Percentiles rank a stretch among this genome's conserved stretches.
Evolutionary conservation across 2,113 vertebrate species (phyloP).

Genomic region (Pterocles orientalis): DNA sequence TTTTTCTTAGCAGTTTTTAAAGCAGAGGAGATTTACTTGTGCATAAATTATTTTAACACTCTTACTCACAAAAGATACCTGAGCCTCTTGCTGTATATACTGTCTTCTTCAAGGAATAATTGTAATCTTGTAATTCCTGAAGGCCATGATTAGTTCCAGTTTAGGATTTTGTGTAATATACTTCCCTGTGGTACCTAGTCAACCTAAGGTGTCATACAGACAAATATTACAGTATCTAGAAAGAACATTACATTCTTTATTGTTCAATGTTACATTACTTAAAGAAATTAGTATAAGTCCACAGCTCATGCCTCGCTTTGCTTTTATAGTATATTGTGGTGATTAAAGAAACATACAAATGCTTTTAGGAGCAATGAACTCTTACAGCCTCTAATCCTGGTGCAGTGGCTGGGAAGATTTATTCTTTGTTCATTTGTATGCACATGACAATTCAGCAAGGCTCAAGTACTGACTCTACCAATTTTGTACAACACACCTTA

Average conservation of each 20-base stretch:
- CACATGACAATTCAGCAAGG: slow-evolving; percentile 5
- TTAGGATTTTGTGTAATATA: neutral
- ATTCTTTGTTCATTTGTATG: slow-evolving; percentile 45
- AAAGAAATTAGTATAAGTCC: neutral
- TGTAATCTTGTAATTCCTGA: neutral
- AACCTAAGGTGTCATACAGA: neutral
- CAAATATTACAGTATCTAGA: neutral
- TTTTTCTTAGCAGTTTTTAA: neutral
- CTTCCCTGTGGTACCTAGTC: neutral
- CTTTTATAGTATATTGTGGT: neutral
- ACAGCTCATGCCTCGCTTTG: neutral
- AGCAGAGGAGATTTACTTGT: neutral
- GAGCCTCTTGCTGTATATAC: neutral
- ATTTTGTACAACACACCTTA: slow-evolving; percentile 47
- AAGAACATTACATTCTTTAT: neutral
- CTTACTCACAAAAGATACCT: neutral
- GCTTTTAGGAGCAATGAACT: neutral
- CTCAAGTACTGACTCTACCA: neutral
- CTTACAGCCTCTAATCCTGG: neutral
- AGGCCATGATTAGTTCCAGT: slow-evolving; percentile 23
- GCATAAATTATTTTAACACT: neutral
- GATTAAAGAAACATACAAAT: neutral
- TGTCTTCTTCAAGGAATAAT: slow-evolving; percentile 2
- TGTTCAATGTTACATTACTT: neutral
- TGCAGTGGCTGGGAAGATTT: neutral